These are phyloP conservation scores for Onychostoma macrolepis DNA, from an alignment of 2,113 vertebrate genomes.

Conservation along the genomic window DNA sequence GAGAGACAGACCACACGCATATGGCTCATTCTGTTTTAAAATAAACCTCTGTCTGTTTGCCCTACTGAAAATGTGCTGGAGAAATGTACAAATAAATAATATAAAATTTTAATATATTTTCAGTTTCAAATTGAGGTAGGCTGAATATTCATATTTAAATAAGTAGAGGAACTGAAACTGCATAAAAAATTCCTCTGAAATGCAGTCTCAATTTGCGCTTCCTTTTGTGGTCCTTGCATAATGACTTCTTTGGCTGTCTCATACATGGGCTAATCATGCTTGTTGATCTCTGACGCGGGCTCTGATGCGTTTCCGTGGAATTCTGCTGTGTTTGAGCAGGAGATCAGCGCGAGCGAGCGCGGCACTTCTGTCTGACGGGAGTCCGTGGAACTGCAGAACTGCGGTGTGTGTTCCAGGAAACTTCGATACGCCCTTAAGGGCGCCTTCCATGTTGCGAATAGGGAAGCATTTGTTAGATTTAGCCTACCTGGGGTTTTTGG, in stretches of 20 bases:
- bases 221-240: neutral
- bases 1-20: too few species aligned
- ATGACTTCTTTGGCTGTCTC: neutral
- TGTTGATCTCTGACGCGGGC: neutral
- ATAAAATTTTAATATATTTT: neutral
- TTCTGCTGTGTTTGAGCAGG: neutral
- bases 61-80: neutral
- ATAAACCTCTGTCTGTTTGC: neutral
- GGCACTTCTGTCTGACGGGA: too few species aligned
- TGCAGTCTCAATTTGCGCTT: neutral
- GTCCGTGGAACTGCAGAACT: too few species aligned
- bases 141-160: neutral
- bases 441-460: neutral
- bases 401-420: neutral
- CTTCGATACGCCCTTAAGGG: neutral
- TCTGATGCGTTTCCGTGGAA: neutral
- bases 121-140: neutral
- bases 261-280: neutral
- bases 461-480: neutral
- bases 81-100: neutral
- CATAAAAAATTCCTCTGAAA: neutral
- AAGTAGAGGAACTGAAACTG: neutral
- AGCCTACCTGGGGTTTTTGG: neutral
- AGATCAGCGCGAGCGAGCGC: neutral
- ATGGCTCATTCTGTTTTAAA: neutral